Evolutionary conservation across 2,797 vertebrate species (phyloP).

Genomic region (Fringilla coelebs): DNA sequence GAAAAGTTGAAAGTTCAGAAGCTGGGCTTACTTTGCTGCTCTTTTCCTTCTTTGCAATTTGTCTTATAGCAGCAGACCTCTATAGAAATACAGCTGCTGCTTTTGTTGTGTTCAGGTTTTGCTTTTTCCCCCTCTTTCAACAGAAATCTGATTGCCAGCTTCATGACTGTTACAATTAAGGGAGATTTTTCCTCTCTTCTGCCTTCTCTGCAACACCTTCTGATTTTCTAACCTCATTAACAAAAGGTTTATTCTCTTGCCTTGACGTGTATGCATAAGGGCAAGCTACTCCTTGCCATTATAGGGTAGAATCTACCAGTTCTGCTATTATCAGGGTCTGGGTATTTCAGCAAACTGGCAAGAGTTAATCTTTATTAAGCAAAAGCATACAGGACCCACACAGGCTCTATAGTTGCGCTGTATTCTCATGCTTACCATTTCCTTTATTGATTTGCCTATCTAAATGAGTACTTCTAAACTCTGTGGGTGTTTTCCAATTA

Average conservation of each 20-base stretch:
- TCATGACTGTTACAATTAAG: neutral
- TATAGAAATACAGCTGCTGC: neutral
- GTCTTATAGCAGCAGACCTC: neutral
- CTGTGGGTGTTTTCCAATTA: conserved; percentile 80
- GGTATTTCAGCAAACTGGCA: neutral
- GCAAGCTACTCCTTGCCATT: neutral
- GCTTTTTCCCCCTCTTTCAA: neutral
- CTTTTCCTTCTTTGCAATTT: neutral
- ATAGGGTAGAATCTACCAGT: neutral
- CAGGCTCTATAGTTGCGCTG: neutral
- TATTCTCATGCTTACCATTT: conserved; percentile 63
- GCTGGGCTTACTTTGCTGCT: neutral
- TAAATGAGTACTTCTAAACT: conserved; percentile 73
- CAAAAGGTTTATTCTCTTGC: neutral
- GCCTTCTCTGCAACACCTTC: neutral
- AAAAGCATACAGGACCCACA: conserved; percentile 10
- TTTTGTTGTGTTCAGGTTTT: neutral
- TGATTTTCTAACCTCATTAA: neutral
- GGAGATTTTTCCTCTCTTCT: neutral
- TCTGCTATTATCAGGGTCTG: neutral
- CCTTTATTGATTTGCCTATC: conserved; percentile 76
- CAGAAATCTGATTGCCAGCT: neutral
- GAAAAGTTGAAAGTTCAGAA: neutral
- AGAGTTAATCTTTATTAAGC: conserved; percentile 72
- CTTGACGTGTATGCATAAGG: neutral